A percentile compares a stretch with the other conserved stretches of the same genome.
phyloP scores from a whole-genome alignment of 2,888 invertebrate species.

The Achlya flavicornis region DNA sequence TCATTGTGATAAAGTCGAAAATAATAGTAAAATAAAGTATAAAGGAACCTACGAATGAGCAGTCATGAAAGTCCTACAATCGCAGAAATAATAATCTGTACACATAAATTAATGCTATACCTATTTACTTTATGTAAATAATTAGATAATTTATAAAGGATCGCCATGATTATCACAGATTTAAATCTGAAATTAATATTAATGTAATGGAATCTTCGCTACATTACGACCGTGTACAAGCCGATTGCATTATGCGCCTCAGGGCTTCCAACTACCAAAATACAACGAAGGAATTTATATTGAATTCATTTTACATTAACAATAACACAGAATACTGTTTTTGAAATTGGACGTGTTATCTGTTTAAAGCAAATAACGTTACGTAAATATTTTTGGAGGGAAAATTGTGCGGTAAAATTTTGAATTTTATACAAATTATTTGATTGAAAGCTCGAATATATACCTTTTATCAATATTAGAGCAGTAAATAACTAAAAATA shows the following conservation, averaged over 20 bases:
- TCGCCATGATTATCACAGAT: constrained; percentile 31
- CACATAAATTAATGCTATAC: not conserved
- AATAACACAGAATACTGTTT: not conserved
- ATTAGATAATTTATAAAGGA: constrained; percentile 29
- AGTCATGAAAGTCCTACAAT: not conserved
- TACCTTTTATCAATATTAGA: too few relatives aligned
- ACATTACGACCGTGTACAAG: constrained; percentile 28
- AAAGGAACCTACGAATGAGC: not conserved
- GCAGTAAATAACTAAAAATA: too few relatives aligned
- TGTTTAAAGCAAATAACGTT: not conserved
- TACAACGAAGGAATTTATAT: constrained; percentile 28
- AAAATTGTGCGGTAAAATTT: not conserved
- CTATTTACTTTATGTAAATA: not conserved
- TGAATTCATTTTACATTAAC: constrained; percentile 17
- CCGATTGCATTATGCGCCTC: constrained; percentile 33
- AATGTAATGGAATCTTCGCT: constrained; percentile 30
- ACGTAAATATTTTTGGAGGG: not conserved
- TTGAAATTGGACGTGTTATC: not conserved
- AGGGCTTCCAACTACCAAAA: constrained; percentile 15
- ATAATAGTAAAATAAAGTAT: too few relatives aligned
- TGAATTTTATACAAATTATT: not conserved
- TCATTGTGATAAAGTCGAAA: too few relatives aligned
- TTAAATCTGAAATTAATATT: constrained; percentile 37
- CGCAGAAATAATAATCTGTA: not conserved
- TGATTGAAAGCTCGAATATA: too few relatives aligned